A percentile compares a stretch with the other conserved stretches of the same genome.
phyloP scores from a whole-genome alignment of 2,797 vertebrate species.

The Sebastes matsubarae region DNA sequence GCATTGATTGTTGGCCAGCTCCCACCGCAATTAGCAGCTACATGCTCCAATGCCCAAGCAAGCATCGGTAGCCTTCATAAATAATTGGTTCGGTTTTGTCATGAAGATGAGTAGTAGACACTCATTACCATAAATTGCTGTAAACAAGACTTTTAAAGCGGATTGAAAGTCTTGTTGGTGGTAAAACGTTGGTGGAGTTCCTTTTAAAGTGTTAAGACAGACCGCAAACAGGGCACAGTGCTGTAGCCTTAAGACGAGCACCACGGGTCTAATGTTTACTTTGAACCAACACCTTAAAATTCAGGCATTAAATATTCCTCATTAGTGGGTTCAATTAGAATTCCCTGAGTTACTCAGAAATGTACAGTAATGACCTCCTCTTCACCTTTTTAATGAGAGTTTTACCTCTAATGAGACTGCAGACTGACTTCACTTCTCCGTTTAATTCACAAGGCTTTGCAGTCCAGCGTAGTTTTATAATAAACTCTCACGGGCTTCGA shows the following conservation, averaged over 20 bases:
- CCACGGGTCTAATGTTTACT: conserved; percentile 6
- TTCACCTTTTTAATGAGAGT: conserved; percentile 61
- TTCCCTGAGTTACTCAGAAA: conserved; percentile 42
- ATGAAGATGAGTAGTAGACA: conserved; percentile 21
- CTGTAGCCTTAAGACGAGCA: conserved; percentile 6
- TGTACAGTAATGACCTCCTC: conserved; percentile 42
- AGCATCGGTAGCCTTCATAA: background rate
- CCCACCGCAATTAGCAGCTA: conserved; percentile 28
- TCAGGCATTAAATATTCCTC: conserved; percentile 33
- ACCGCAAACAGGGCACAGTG: background rate
- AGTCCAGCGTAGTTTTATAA: conserved; percentile 4
- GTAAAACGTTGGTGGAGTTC: background rate
- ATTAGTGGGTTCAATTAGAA: conserved; percentile 47
- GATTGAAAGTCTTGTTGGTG: conserved; percentile 9
- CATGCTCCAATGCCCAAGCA: conserved; percentile 3
- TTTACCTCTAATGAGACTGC: conserved; percentile 53
- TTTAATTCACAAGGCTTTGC: conserved; percentile 25
- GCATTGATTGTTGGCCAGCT: conserved; percentile 38
- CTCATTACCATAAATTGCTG: conserved; percentile 6
- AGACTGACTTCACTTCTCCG: conserved; percentile 13
- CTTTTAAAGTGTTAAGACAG: conserved; percentile 9
- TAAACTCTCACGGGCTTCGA: conserved; percentile 8
- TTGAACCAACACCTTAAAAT: conserved; percentile 34
- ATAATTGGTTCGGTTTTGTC: conserved; percentile 39
- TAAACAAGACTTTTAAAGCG: conserved; percentile 40